Percentiles rank a stretch among this genome's conserved stretches.
Evolutionary conservation across 1,140 invertebrate genomes (phyloP).

Genomic region (Drosophila arizonae): DNA sequence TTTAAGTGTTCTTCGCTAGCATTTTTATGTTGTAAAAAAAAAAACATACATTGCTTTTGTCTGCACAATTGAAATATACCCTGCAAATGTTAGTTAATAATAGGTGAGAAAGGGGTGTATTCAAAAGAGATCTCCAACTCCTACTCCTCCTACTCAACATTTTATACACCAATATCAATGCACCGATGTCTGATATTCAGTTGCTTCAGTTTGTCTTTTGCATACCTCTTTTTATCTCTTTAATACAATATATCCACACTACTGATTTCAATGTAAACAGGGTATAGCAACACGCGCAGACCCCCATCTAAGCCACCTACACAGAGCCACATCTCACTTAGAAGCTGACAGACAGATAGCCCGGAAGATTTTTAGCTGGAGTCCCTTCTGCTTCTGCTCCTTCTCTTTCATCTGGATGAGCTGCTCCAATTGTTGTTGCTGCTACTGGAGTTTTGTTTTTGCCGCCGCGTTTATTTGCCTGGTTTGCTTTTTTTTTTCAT

Average conservation of each 20-base stretch:
- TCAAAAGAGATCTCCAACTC: no score
- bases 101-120: no score
- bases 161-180: no score
- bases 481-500: slow-evolving; percentile 8
- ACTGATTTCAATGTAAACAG: background rate
- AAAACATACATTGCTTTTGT: background rate
- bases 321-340: slow-evolving; percentile 29
- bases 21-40: background rate
- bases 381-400: background rate
- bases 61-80: background rate
- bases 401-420: background rate
- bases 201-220: background rate
- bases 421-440: slow-evolving; percentile 25
- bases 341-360: slow-evolving; percentile 11
- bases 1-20: background rate
- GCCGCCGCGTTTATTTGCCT: slow-evolving; percentile 31
- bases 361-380: background rate
- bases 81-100: background rate
- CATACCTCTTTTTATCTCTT: background rate
- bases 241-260: background rate
- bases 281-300: background rate
- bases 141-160: no score
- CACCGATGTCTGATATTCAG: no score
- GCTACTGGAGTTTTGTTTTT: slow-evolving; percentile 14
- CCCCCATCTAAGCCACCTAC: background rate